Base-by-base conservation (phyloP, 2,888 invertebrate genomes). In the Campoletis raptor region DNA sequence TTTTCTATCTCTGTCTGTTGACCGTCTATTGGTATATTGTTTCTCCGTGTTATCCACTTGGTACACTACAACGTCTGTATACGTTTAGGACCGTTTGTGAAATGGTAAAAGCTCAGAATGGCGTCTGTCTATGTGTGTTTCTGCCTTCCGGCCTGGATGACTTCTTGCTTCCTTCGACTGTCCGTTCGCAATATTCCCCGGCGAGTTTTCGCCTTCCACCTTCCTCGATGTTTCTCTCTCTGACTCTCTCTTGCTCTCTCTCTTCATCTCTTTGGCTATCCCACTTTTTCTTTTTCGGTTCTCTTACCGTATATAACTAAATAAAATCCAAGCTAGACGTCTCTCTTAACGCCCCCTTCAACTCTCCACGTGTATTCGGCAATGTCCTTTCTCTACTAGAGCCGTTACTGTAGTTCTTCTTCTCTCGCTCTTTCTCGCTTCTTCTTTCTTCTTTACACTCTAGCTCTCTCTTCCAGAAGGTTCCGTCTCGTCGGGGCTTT, bases 141-240 rank as follows among this genome's bases (percentile, higher is more conserved):
- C 77, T 82, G 66, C 64, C 52, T 57, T 72, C 81, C 54, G 64
- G 72, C 77, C 24, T 40, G 45, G 24, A 37, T 79, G 69, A 70
- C 86, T 81, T 81, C 74, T 81, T 81, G 78, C 66, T 81, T 81
- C 36, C 81, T 74, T 82, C 48, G 81, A 70, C 64, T 64, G 76
- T 85, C 76, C 82, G 76, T 80, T 80, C 85, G 81, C 81, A 85
- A 87, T 87, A 82, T 87, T 84, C 82, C 87, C 81, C 64, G 61
- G 76, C 82, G 87, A 85, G 81, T 70, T 79, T 81, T 57, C 70
- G 5, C 79, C 72, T 73, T 84, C 24, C 21, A n/a, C 30, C 70
- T 48, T 61, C 45, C 54, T 66, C 40, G 12, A 66, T 21, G 15
- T 66, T n/a, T 42, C 18, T 61, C 42, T 57, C 45, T 37, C 79